These are phyloP conservation scores for Microcebus griseorufus DNA, from an alignment of 2,113 vertebrate genomes.

Conservation along the genomic window DNA sequence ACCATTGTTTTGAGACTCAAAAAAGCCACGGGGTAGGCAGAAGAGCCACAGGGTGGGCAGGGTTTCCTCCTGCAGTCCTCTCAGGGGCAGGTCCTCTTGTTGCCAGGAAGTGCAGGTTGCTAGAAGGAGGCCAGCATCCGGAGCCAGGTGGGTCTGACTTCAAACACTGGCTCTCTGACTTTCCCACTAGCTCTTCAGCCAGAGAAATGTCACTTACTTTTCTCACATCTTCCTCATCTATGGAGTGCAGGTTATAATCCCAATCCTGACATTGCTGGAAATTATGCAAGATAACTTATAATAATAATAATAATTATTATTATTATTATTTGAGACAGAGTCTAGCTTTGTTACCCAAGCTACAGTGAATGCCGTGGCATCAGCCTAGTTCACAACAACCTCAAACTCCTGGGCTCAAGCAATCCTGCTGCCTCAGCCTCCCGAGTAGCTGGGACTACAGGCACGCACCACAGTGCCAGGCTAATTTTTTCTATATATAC, in stretches of 20 bases:
- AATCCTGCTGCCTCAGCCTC: too few relatives aligned
- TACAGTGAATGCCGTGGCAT: too few relatives aligned
- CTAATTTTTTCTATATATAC: too few relatives aligned
- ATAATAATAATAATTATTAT: not conserved
- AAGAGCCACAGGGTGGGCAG: fast-evolving
- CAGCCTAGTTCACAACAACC: too few relatives aligned
- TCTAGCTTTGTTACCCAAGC: too few relatives aligned
- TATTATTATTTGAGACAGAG: too few relatives aligned
- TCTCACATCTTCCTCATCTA: not conserved
- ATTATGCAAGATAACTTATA: too few relatives aligned
- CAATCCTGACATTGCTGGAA: not conserved
- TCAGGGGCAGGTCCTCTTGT: fast-evolving
- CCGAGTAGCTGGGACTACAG: too few relatives aligned
- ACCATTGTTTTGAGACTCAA: not conserved
- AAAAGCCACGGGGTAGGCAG: fast-evolving
- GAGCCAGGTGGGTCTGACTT: too few relatives aligned
- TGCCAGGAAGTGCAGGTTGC: fast-evolving
- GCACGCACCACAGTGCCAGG: fast-evolving
- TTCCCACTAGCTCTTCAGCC: not conserved
- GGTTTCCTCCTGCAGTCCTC: not conserved
- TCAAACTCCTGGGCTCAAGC: too few relatives aligned
- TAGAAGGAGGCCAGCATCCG: not conserved
- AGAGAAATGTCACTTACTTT: not conserved
- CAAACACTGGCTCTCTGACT: not conserved
- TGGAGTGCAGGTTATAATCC: too few relatives aligned